Percentiles rank a stretch among this genome's conserved stretches.
These are phyloP conservation scores for Aproaerema taeniolella DNA, from an alignment of 2,888 invertebrate species.

Conservation along the genomic window DNA sequence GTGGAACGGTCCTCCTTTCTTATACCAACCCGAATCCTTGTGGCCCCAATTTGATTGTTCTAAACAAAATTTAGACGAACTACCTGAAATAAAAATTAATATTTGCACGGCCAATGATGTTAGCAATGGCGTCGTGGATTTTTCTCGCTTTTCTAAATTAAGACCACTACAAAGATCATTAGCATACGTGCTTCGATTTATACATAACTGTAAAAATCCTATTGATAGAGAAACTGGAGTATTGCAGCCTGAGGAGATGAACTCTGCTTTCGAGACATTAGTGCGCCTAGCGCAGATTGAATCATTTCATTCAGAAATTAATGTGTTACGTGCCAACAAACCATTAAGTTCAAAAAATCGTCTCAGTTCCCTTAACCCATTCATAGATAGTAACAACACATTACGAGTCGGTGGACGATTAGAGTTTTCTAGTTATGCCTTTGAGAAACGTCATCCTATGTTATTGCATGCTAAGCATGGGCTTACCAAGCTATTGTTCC, in stretches of 20 bases:
- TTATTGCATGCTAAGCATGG: conserved; percentile 16
- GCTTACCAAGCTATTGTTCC: conserved; percentile 16
- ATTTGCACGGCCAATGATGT: too few relatives aligned
- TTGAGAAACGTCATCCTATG: conserved; percentile 16
- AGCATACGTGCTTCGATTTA: neutral
- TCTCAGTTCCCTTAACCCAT: conserved; percentile 6
- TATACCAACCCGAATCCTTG: neutral
- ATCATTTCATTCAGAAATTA: neutral
- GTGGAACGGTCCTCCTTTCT: conserved; percentile 5
- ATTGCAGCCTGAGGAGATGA: neutral
- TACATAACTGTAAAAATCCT: neutral
- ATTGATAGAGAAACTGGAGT: neutral
- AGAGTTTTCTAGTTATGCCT: conserved; percentile 6
- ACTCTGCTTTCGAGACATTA: neutral
- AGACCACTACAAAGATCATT: too few relatives aligned
- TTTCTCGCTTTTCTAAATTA: too few relatives aligned
- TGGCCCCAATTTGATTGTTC: conserved; percentile 1
- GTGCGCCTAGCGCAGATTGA: neutral
- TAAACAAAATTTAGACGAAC: too few relatives aligned
- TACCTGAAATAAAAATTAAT: too few relatives aligned
- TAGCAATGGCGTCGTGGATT: too few relatives aligned
- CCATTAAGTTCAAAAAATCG: neutral
- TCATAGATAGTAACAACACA: conserved; percentile 8
- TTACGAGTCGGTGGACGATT: conserved; percentile 13
- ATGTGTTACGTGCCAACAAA: neutral